These are phyloP conservation scores for Andrena bucephala DNA, from an alignment of 2,888 invertebrate genomes.

Conservation along the genomic window DNA sequence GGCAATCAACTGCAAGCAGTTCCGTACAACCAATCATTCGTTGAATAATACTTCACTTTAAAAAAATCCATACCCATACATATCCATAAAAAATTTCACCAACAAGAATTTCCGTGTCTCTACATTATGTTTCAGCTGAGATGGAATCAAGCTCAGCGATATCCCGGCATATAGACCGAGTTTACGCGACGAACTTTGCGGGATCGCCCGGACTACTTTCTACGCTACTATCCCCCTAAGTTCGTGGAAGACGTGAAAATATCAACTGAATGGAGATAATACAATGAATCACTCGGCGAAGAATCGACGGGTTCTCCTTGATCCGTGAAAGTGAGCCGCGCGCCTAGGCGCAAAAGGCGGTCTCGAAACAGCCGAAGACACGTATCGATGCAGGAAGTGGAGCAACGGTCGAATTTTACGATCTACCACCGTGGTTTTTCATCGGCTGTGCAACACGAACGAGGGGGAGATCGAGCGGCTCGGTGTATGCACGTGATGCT, in stretches of 20 bases:
- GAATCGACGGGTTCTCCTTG: conserved; percentile 60
- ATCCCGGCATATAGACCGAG: not conserved
- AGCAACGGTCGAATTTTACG: conserved; percentile 59
- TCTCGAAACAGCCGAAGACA: conserved; percentile 51
- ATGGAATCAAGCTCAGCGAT: not conserved
- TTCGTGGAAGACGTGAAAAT: conserved; percentile 35
- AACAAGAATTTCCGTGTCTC: too few relatives aligned
- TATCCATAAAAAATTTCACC: too few relatives aligned
- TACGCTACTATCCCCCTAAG: not conserved
- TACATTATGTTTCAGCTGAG: not conserved
- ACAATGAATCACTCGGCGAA: conserved; percentile 38
- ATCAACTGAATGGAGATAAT: conserved; percentile 45
- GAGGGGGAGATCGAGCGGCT: conserved; percentile 35
- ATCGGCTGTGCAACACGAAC: conserved; percentile 35
- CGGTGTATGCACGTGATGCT: conserved; percentile 39
- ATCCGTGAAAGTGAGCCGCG: conserved; percentile 62
- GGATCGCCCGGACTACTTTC: conserved; percentile 12
- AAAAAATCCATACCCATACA: not conserved
- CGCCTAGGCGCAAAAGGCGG: conserved; percentile 33
- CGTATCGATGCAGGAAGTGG: conserved; percentile 64
- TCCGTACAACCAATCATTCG: too few relatives aligned
- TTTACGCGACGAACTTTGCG: conserved; percentile 4
- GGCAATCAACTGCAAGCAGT: too few relatives aligned
- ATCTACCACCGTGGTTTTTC: conserved; percentile 53
- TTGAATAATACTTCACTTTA: not conserved